Conservation (phyloP, 2,113 vertebrate genomes). For the Alouatta palliata region DNA sequence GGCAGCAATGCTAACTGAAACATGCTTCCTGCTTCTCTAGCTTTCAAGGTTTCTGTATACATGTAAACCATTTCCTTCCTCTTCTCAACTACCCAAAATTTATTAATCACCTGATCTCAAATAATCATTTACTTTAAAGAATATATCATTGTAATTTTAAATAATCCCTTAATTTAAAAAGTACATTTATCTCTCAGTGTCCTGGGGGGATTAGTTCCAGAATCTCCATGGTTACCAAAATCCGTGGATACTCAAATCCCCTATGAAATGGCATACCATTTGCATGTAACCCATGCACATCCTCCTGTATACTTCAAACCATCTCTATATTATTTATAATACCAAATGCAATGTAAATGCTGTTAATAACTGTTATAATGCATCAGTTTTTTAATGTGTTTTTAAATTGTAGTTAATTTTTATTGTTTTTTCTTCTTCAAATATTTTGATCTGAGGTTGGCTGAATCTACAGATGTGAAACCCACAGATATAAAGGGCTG, state of each 20-base stretch:
- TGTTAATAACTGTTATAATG: not conserved
- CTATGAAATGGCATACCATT: not conserved
- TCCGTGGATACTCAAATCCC: not conserved
- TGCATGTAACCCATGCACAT: not conserved
- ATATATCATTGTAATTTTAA: not conserved
- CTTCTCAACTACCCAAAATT: conserved; percentile 25
- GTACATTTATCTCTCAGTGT: not conserved
- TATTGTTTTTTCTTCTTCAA: not conserved
- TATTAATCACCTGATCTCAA: not conserved
- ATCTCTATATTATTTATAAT: not conserved
- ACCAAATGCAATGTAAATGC: not conserved
- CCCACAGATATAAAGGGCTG: not conserved
- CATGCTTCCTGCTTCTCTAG: not conserved
- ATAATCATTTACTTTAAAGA: conserved; percentile 16
- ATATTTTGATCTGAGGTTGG: not conserved
- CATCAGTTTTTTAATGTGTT: not conserved
- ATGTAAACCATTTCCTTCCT: conserved; percentile 39
- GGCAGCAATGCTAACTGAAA: not conserved
- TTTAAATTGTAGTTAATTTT: not conserved
- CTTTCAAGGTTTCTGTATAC: not conserved
- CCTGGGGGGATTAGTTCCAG: not conserved
- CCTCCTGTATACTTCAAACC: not conserved
- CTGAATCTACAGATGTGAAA: not conserved
- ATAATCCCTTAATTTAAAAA: conserved; percentile 23
- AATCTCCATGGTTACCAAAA: not conserved